A percentile compares a stretch with the other conserved stretches of the same genome.
These are phyloP conservation scores for Paedocypris micromegethes DNA, from an alignment of 2,797 vertebrate genomes.

Conservation along the genomic window DNA sequence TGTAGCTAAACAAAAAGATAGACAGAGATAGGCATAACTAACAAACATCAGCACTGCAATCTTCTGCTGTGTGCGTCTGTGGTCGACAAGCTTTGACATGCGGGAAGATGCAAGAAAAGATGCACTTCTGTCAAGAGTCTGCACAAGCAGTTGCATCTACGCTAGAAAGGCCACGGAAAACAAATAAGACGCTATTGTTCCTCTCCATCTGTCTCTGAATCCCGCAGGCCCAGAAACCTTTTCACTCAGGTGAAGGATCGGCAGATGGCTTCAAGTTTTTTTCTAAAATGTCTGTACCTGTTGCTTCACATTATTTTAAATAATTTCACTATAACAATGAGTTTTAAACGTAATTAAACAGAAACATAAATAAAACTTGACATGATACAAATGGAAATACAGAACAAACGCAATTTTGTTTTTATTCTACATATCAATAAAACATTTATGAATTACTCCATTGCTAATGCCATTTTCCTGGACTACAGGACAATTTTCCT, in stretches of 20 bases:
- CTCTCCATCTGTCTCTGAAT: conserved; percentile 21
- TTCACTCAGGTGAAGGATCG: conserved; percentile 2
- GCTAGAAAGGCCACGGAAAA: background rate
- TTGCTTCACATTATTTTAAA: no score
- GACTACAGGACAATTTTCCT: no score
- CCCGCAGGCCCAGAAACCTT: conserved; percentile 29
- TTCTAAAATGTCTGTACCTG: no score
- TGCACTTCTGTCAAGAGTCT: background rate
- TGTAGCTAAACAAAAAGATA: no score
- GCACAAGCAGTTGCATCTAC: conserved; percentile 8
- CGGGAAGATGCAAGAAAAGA: background rate
- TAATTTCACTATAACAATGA: no score
- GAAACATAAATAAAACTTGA: no score
- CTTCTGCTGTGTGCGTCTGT: conserved; percentile 9
- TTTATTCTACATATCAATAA: no score
- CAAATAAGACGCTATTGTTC: background rate
- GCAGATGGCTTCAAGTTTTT: background rate
- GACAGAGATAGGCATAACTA: background rate
- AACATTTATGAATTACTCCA: no score
- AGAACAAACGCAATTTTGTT: no score
- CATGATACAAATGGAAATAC: no score
- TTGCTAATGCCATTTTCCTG: no score
- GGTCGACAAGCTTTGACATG: background rate
- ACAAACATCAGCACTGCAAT: background rate
- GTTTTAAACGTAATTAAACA: no score